Percentiles rank a stretch among this genome's conserved stretches.
These are phyloP conservation scores for Drosophila mayaguana DNA, from an alignment of 2,888 invertebrate species.

Conservation along the genomic window DNA sequence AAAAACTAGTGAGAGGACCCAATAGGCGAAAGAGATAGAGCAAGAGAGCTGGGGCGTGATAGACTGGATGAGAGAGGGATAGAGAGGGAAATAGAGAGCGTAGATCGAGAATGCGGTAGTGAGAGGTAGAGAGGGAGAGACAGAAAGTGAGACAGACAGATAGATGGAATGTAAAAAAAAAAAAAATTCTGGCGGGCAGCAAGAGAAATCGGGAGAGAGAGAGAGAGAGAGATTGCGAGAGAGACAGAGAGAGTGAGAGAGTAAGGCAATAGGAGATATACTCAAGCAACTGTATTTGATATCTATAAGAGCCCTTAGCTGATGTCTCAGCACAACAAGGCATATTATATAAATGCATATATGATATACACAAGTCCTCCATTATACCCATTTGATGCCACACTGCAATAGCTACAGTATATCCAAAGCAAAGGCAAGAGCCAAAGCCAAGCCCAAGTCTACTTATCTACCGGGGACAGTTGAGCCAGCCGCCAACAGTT, in stretches of 20 bases:
- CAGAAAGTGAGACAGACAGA: not conserved
- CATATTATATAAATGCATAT: no score
- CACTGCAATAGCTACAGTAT: not conserved
- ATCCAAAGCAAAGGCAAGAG: constrained; percentile 6
- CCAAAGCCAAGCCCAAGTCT: constrained; percentile 48
- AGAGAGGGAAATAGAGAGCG: not conserved
- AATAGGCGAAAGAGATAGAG: no score
- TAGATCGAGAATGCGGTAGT: not conserved
- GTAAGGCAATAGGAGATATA: no score
- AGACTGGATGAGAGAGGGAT: no score
- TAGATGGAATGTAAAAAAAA: no score
- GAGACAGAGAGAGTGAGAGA: not conserved
- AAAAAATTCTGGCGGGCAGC: no score
- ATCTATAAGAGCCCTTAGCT: no score
- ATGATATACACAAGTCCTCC: no score
- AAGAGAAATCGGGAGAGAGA: not conserved
- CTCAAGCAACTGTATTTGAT: not conserved
- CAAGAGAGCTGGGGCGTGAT: not conserved
- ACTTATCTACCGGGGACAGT: constrained; percentile 68
- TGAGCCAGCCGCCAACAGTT: constrained; percentile 55
- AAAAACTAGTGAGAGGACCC: no score
- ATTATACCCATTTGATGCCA: not conserved
- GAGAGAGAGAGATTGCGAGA: no score
- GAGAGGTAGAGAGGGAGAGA: not conserved
- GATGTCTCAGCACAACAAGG: no score